Evolutionary conservation across 2,888 invertebrate genomes (phyloP).

Genomic region (Celastrina argiolus): DNA sequence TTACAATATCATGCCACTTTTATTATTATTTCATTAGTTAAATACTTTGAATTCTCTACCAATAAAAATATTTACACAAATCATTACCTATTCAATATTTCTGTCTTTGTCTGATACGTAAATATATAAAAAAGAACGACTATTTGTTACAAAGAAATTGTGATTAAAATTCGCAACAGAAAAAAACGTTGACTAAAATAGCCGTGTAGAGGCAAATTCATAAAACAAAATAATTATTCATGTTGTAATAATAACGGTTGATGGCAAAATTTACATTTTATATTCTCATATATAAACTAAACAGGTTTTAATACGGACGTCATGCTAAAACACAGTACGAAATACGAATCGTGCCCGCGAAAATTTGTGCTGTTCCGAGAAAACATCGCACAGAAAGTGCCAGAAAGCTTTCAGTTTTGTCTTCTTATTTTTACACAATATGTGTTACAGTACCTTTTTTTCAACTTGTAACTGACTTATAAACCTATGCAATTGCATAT

Average conservation of each 20-base stretch:
- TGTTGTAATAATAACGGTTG: constrained; percentile 20
- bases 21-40: no score
- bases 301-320: constrained; percentile 15
- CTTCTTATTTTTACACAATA: not conserved
- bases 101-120: no score
- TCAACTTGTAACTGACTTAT: no score
- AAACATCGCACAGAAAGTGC: not conserved
- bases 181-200: not conserved
- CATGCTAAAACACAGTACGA: not conserved
- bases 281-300: constrained; percentile 15
- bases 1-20: no score
- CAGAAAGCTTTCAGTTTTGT: not conserved
- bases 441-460: no score
- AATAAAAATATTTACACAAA: no score
- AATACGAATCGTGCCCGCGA: not conserved
- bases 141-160: no score
- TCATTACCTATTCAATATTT: no score
- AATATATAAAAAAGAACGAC: no score
- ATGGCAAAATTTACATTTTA: constrained; percentile 18
- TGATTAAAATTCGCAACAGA: not conserved
- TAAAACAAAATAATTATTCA: constrained; percentile 14
- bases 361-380: not conserved
- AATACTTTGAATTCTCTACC: no score
- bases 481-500: no score
- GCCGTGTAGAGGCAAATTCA: not conserved